These are phyloP conservation scores for Pachycephala philippinensis DNA, from an alignment of 2,113 vertebrate genomes.

Conservation along the genomic window DNA sequence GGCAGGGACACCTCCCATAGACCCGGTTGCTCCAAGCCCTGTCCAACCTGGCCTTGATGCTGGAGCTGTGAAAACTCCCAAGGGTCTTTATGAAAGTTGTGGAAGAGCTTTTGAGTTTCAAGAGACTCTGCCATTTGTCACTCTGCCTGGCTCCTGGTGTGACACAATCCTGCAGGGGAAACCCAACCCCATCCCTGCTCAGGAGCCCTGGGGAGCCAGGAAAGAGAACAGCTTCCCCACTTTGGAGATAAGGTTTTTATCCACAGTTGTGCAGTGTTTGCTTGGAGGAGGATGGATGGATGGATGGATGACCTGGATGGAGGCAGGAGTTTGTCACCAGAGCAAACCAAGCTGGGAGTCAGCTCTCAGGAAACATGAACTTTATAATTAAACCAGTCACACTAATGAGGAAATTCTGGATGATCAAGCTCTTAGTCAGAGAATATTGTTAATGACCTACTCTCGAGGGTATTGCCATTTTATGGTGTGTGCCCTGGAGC, in stretches of 20 bases:
- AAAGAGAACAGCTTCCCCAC: background rate
- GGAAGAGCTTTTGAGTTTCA: background rate
- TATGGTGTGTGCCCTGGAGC: background rate
- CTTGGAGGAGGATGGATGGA: background rate
- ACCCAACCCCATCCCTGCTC: background rate
- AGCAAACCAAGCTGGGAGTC: background rate
- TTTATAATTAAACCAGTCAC: background rate
- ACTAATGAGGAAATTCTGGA: background rate
- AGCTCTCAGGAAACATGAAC: background rate
- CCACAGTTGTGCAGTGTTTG: background rate
- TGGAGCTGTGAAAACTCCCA: background rate
- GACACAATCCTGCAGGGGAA: background rate
- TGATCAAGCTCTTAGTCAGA: background rate
- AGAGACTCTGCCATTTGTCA: rapidly evolving
- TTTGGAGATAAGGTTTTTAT: background rate
- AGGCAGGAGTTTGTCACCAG: background rate
- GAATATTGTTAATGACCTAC: background rate
- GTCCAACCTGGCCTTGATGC: background rate
- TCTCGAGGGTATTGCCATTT: background rate
- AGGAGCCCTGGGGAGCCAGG: background rate
- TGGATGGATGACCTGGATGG: rapidly evolving
- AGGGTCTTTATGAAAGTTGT: background rate
- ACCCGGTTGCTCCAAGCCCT: background rate
- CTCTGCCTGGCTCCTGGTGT: background rate
- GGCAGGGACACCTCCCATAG: background rate